Percentiles rank a stretch among this genome's conserved stretches.
phyloP scores from a whole-genome alignment of 2,888 invertebrate species.

The Pyrochroa serraticornis region DNA sequence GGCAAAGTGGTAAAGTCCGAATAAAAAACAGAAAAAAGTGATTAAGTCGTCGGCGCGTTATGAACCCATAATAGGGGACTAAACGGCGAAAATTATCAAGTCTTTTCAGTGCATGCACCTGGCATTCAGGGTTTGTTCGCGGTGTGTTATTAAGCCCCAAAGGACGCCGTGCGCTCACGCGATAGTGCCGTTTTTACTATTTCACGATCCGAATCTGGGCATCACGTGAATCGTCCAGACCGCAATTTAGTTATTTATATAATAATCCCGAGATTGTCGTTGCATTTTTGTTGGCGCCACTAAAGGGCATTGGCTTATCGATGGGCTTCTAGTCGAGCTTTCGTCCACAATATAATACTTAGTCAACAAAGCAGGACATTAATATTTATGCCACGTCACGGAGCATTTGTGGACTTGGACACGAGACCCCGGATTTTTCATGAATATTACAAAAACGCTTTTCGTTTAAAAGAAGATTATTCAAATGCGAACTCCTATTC shows the following conservation, averaged over 20 bases:
- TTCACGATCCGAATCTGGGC: slow-evolving; percentile 6
- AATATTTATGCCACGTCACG: slow-evolving; percentile 34
- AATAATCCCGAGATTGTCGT: too few relatives aligned
- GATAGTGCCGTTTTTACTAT: neutral
- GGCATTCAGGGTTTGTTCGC: slow-evolving; percentile 11
- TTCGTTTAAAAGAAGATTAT: slow-evolving; percentile 34
- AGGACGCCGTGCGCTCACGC: slow-evolving; percentile 16
- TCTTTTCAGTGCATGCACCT: slow-evolving; percentile 6
- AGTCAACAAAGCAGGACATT: slow-evolving; percentile 31
- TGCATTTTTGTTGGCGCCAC: too few relatives aligned
- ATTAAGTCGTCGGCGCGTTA: too few relatives aligned
- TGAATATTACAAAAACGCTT: slow-evolving; percentile 34
- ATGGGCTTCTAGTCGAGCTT: too few relatives aligned
- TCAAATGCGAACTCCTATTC: slow-evolving; percentile 25
- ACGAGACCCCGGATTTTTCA: slow-evolving; percentile 31
- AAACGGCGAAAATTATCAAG: too few relatives aligned
- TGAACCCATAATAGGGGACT: too few relatives aligned
- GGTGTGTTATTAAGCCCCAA: slow-evolving; percentile 8
- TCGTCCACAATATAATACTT: neutral
- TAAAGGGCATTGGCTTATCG: too few relatives aligned
- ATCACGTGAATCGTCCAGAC: too few relatives aligned
- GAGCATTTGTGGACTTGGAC: slow-evolving; percentile 30
- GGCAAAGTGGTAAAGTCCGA: too few relatives aligned
- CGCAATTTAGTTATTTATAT: too few relatives aligned
- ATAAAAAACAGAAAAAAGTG: too few relatives aligned